Percentiles rank a stretch among this genome's conserved stretches.
These are phyloP conservation scores for Pseudachorutes palmiensis DNA, from an alignment of 1,140 invertebrate species.

Conservation along the genomic window DNA sequence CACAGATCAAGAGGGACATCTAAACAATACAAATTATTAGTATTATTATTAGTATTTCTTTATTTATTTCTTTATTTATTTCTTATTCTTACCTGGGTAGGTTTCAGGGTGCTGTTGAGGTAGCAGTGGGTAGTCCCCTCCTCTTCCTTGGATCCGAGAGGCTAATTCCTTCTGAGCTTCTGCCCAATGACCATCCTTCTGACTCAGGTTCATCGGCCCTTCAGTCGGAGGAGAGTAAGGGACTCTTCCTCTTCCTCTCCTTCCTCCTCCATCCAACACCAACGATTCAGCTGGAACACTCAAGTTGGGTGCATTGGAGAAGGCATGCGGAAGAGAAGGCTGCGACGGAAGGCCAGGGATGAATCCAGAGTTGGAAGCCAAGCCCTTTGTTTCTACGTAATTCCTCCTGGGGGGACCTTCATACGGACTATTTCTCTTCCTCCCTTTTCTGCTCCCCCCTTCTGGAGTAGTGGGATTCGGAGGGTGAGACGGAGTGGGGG, in stretches of 20 bases:
- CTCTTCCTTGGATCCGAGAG: neutral
- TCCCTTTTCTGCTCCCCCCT: neutral
- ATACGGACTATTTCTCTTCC: neutral
- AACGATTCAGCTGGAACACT: neutral
- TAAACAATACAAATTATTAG: constrained; percentile 16
- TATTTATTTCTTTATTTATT: neutral
- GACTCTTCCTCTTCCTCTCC: neutral
- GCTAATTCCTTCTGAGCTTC: neutral
- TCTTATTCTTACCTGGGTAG: neutral
- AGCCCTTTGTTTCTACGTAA: too few relatives aligned
- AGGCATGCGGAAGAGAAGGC: too few relatives aligned
- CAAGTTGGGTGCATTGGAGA: too few relatives aligned
- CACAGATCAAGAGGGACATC: constrained; percentile 33
- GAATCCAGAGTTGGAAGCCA: too few relatives aligned
- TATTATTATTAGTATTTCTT: neutral
- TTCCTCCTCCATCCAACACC: too few relatives aligned
- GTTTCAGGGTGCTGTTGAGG: neutral
- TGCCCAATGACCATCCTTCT: constrained; percentile 3
- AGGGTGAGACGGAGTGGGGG: constrained; percentile 9
- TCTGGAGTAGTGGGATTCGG: neutral
- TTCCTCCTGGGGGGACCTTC: too few relatives aligned
- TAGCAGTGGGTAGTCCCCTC: neutral
- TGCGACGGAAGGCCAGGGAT: too few relatives aligned
- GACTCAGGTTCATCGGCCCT: neutral
- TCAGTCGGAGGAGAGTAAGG: neutral